Base-by-base conservation (phyloP, 1,140 invertebrate genomes). In the Pollicipes pollicipes region DNA sequence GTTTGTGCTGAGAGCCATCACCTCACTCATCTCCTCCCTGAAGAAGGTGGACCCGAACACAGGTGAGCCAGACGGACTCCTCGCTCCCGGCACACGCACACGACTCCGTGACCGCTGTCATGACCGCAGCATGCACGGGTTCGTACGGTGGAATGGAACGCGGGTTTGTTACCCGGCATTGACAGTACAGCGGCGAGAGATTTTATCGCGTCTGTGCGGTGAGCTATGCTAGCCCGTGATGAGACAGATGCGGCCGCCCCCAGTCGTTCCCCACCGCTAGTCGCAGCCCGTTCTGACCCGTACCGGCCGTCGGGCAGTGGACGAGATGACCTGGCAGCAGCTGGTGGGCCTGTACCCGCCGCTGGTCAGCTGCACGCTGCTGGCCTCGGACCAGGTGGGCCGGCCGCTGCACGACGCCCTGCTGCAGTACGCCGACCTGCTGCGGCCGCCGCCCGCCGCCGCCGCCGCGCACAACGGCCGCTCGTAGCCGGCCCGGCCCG, bases 1-100 rank as follows among this genome's bases (percentile, higher is more conserved):
- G 63, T 97, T 96, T 81, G 94, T 97, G n/a, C 78, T 98, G 32
- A 95, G 97, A 82, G 95, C 95, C 66, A 88, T 97, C 69, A 90
- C 93, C 17, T 96, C 95, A 0, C 82, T 98, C 28, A 87, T 96
- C 3, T 86, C 90, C 30, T 94, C 93, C 13, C 85, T 97, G 79
- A 95, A 97, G 80, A 93, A 93, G 77, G 91, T 93, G 68, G 89
- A 92, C 31, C 84, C 87, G 69, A 87, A 86, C 45, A 92, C 91
- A 84, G 88, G 90, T 91, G 84, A 79, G 75, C 37, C 10, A 45
- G 10, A 45, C 24, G 24, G n/a, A n/a, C n/a, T n/a, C n/a, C n/a
- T n/a, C n/a, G n/a, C n/a, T n/a, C n/a, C n/a, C n/a, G n/a, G n/a
- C n/a, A n/a, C n/a, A n/a, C n/a, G n/a, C n/a, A n/a, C n/a, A n/a